Conservation (phyloP, 1,140 invertebrate genomes). For the Eciton burchellii region DNA sequence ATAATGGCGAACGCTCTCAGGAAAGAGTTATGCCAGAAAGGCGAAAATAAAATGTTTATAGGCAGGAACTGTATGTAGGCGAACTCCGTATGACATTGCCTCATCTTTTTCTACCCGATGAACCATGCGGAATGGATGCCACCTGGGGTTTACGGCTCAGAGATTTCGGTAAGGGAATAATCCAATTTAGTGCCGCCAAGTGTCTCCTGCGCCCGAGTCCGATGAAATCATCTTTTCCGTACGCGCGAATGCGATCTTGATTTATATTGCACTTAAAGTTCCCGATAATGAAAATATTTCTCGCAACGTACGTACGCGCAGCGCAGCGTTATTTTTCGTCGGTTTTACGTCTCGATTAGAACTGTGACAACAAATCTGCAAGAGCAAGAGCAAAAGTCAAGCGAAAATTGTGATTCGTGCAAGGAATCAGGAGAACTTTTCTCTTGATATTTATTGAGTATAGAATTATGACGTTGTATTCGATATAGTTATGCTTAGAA, state of each 20-base stretch:
- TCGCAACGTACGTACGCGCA: not conserved
- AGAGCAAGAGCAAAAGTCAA: not conserved
- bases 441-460: constrained; percentile 1
- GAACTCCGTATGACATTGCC: constrained; percentile 19
- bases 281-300: constrained; percentile 6
- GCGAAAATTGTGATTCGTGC: not conserved
- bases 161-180: constrained; percentile 46
- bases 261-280: constrained; percentile 32
- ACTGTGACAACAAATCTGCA: not conserved
- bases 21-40: constrained; percentile 6
- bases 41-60: constrained; percentile 16
- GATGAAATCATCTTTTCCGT: constrained; percentile 31
- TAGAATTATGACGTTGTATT: not conserved
- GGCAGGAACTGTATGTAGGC: not conserved
- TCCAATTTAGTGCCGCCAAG: constrained; percentile 39
- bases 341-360: not conserved
- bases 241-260: constrained; percentile 25
- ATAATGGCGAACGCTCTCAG: not conserved
- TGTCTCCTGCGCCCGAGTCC: constrained; percentile 15
- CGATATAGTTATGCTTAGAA: not conserved
- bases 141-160: constrained; percentile 16
- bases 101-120: constrained; percentile 6
- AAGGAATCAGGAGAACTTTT: not conserved
- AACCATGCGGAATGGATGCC: constrained; percentile 9
- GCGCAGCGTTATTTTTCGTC: not conserved